These are phyloP conservation scores for Agapornis canus DNA, from an alignment of 2,797 vertebrate genomes.

Conservation along the genomic window DNA sequence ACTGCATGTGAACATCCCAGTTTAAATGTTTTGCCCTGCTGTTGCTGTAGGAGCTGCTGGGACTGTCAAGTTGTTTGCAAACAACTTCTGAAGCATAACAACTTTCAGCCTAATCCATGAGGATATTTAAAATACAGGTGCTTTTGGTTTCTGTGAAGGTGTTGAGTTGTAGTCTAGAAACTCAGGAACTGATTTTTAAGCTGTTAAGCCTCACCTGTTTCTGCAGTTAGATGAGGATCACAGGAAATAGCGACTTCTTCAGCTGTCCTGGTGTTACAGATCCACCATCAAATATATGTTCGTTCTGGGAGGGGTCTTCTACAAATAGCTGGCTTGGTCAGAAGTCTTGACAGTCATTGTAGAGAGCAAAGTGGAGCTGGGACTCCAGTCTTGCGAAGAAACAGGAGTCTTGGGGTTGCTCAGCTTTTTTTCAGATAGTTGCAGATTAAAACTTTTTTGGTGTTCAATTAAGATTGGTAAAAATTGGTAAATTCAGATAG, in stretches of 20 bases:
- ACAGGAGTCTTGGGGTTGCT: accelerated
- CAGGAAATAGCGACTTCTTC: background rate
- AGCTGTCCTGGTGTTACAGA: background rate
- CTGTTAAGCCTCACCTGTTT: background rate
- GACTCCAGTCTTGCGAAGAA: background rate
- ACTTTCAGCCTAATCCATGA: background rate
- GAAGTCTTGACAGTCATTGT: background rate
- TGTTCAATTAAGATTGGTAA: background rate
- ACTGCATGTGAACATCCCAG: background rate
- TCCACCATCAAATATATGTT: accelerated
- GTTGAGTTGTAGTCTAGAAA: background rate
- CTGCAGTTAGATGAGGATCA: background rate
- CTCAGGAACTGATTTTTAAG: background rate
- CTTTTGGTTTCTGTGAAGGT: background rate
- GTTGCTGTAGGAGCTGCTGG: background rate
- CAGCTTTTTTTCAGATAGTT: background rate
- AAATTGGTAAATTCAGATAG: background rate
- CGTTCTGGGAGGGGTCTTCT: background rate
- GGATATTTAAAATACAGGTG: background rate
- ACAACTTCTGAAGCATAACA: background rate
- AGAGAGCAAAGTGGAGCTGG: background rate
- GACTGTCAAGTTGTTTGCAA: background rate
- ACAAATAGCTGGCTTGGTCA: background rate
- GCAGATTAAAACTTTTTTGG: background rate
- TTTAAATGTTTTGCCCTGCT: background rate